Conservation (phyloP, 1,140 invertebrate species). For the Dendrolimus kikuchii region DNA sequence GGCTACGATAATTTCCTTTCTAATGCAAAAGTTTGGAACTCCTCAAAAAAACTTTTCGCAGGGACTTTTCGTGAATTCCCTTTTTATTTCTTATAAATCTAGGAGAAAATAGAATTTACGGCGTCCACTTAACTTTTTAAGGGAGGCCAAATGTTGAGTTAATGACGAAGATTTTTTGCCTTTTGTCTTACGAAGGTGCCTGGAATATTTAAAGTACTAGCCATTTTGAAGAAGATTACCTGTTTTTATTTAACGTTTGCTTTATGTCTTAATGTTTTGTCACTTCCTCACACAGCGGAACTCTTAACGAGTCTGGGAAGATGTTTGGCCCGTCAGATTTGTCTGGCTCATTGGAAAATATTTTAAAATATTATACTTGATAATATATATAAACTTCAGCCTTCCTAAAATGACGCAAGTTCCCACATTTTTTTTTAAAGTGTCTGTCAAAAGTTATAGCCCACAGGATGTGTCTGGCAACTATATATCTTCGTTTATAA, state of each 20-base stretch:
- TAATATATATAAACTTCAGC: too few relatives aligned
- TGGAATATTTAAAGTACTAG: neutral
- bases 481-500: too few relatives aligned
- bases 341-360: too few relatives aligned
- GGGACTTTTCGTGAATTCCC: slow-evolving; percentile 22
- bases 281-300: too few relatives aligned
- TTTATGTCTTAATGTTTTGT: neutral
- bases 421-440: too few relatives aligned
- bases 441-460: too few relatives aligned
- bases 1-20: slow-evolving; percentile 46
- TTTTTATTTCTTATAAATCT: slow-evolving; percentile 34
- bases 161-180: slow-evolving; percentile 10
- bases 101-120: slow-evolving; percentile 36
- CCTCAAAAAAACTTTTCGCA: slow-evolving; percentile 31
- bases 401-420: too few relatives aligned
- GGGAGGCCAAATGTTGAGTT: slow-evolving; percentile 13
- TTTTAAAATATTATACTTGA: too few relatives aligned
- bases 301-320: too few relatives aligned
- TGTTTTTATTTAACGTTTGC: slow-evolving; percentile 3
- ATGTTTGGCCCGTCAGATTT: too few relatives aligned
- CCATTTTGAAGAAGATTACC: slow-evolving; percentile 1
- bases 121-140: slow-evolving; percentile 17
- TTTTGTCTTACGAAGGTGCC: slow-evolving; percentile 1
- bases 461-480: too few relatives aligned
- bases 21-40: slow-evolving; percentile 42